A percentile compares a stretch with the other conserved stretches of the same genome.
phyloP scores from a whole-genome alignment of 2,113 vertebrate species.

The Hippocampus abdominalis region DNA sequence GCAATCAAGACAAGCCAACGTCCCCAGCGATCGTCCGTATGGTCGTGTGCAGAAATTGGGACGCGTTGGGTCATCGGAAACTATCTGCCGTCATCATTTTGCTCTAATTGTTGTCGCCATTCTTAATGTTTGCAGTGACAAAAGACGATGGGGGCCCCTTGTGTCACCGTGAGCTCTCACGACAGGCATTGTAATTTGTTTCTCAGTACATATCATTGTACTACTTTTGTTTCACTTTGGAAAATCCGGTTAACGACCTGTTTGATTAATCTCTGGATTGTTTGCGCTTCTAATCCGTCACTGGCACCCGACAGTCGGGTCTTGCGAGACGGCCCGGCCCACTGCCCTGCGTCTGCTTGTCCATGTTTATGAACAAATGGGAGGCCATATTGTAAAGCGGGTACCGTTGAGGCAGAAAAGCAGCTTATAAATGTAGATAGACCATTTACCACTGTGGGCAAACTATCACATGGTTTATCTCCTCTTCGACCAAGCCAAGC shows the following conservation, averaged over 20 bases:
- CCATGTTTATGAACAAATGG: neutral
- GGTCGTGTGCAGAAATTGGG: slow-evolving; percentile 53
- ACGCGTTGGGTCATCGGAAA: slow-evolving; percentile 58
- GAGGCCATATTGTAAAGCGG: neutral
- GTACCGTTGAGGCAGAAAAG: neutral
- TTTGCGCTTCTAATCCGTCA: neutral
- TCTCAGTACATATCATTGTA: neutral
- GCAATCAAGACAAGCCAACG: slow-evolving; percentile 53
- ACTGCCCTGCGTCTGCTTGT: neutral
- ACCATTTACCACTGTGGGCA: neutral
- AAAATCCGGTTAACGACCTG: neutral
- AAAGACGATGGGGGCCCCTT: slow-evolving; percentile 10
- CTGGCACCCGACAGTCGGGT: neutral
- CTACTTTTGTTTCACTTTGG: neutral
- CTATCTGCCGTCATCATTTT: slow-evolving; percentile 42
- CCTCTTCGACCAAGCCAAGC: too few species aligned
- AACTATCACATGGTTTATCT: neutral
- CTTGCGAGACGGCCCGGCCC: neutral
- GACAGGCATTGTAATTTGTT: neutral
- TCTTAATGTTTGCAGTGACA: slow-evolving; percentile 26
- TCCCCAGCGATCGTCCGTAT: slow-evolving; percentile 48
- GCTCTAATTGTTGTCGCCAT: slow-evolving; percentile 22
- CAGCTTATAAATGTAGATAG: neutral
- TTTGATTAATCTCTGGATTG: neutral
- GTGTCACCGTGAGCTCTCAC: slow-evolving; percentile 15